These are phyloP conservation scores for Siderastrea radians DNA, from an alignment of 92 coral and sea anemone genomes.

Conservation along the genomic window DNA sequence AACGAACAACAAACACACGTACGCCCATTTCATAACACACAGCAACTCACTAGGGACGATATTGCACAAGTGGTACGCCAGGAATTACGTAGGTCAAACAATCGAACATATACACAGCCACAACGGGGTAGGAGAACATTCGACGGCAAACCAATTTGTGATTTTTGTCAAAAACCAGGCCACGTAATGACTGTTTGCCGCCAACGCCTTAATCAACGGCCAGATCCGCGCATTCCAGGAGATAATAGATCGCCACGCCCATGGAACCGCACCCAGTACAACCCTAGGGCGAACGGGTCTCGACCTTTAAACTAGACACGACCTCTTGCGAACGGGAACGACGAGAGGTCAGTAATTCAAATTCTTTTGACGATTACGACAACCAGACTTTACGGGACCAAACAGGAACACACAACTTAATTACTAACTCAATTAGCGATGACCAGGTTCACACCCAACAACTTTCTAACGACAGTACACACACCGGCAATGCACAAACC, in stretches of 20 bases:
- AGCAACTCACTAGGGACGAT: constrained; percentile 9
- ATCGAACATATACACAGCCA: not conserved
- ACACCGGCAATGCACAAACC: too few species aligned
- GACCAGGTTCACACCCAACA: too few species aligned
- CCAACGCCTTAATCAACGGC: not conserved
- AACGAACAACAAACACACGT: not conserved
- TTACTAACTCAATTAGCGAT: too few species aligned
- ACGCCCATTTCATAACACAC: not conserved
- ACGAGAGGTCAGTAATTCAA: not conserved
- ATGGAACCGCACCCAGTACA: not conserved
- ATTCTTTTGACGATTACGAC: too few species aligned
- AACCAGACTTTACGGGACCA: too few species aligned
- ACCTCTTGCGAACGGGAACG: constrained; percentile 18
- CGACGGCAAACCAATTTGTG: constrained; percentile 6
- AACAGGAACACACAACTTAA: too few species aligned
- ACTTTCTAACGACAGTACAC: too few species aligned
- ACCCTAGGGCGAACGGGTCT: not conserved
- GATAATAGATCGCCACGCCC: not conserved
- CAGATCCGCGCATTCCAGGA: not conserved
- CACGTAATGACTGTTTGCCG: not conserved
- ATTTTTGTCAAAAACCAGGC: constrained; percentile 4
- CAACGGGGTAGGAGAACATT: not conserved
- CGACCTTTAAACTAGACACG: constrained; percentile 1
- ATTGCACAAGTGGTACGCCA: not conserved
- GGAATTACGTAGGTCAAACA: constrained; percentile 8